Conservation (phyloP, 2,797 vertebrate species). For the Microctenopoma steveboyesi region DNA sequence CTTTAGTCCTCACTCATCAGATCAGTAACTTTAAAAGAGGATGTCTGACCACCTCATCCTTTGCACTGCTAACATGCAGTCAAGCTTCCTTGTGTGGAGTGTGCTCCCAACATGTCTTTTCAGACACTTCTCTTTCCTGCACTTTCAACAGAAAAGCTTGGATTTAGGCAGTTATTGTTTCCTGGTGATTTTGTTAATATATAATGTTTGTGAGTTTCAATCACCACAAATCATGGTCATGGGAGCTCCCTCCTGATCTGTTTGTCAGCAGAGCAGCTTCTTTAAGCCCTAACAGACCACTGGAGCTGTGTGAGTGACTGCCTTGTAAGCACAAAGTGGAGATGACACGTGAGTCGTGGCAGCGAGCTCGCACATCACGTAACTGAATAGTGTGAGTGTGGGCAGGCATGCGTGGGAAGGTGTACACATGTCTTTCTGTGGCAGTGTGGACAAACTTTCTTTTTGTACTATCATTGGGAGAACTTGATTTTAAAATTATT, state of each 20-base stretch:
- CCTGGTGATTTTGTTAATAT: neutral
- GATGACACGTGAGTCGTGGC: conserved; percentile 47
- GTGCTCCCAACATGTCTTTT: neutral
- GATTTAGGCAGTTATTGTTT: neutral
- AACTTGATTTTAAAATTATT: neutral
- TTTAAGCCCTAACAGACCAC: conserved; percentile 4
- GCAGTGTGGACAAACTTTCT: conserved; percentile 2
- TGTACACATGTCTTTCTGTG: conserved; percentile 10
- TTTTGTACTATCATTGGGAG: neutral
- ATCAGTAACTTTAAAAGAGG: neutral
- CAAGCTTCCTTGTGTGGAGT: neutral
- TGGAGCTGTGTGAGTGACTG: conserved; percentile 26
- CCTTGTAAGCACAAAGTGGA: conserved; percentile 37
- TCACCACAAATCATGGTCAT: no score
- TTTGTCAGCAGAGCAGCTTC: conserved; percentile 9
- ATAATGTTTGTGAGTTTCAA: neutral
- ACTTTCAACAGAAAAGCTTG: neutral
- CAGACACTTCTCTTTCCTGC: neutral
- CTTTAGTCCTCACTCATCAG: conserved; percentile 1
- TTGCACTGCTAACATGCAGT: neutral
- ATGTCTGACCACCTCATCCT: neutral
- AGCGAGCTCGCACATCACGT: conserved; percentile 31
- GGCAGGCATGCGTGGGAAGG: conserved; percentile 53
- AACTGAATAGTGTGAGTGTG: conserved; percentile 26
- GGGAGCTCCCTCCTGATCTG: neutral